Percentiles rank a stretch among this genome's conserved stretches.
Evolutionary conservation across 1,140 invertebrate species (phyloP).

Genomic region (Lordiphosa collinella): DNA sequence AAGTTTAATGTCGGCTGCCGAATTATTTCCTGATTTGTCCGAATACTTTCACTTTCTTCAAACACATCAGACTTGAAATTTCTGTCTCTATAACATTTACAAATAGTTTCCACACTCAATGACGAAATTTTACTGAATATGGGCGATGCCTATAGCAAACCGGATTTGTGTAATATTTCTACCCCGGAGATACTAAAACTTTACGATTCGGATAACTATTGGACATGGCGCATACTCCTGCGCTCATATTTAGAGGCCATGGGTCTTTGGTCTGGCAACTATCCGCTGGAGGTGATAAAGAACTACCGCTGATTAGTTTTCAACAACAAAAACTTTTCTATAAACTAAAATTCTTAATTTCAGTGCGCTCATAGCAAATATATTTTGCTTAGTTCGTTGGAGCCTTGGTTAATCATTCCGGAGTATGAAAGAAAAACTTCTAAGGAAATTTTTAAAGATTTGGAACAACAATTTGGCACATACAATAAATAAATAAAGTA

Average conservation of each 20-base stretch:
- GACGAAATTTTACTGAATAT: background rate
- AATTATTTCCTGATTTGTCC: too few relatives aligned
- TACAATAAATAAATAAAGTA: too few relatives aligned
- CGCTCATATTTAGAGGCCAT: slow-evolving; percentile 18
- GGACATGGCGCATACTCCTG: slow-evolving; percentile 24
- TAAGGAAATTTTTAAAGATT: slow-evolving; percentile 14
- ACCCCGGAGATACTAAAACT: slow-evolving; percentile 23
- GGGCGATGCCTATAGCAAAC: slow-evolving; percentile 6
- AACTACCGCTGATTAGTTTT: too few relatives aligned
- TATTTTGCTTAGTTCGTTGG: slow-evolving; percentile 19
- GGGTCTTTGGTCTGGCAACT: slow-evolving; percentile 12
- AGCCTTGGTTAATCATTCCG: slow-evolving; percentile 19
- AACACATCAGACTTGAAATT: background rate
- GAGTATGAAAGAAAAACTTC: slow-evolving; percentile 13
- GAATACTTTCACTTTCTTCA: too few relatives aligned
- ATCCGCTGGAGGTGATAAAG: slow-evolving; percentile 14
- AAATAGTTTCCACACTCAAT: background rate
- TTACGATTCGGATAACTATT: slow-evolving; percentile 21
- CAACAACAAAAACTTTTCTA: too few relatives aligned
- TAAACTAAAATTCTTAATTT: background rate
- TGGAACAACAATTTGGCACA: background rate
- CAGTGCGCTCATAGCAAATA: slow-evolving; percentile 27
- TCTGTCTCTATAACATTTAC: background rate
- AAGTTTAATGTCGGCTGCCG: too few relatives aligned
- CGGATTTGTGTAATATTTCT: background rate